Evolutionary conservation across 2,113 vertebrate species (phyloP), one percentile per base, ranked within the genome.

Genomic region (Excalfactoria chinensis): DNA sequence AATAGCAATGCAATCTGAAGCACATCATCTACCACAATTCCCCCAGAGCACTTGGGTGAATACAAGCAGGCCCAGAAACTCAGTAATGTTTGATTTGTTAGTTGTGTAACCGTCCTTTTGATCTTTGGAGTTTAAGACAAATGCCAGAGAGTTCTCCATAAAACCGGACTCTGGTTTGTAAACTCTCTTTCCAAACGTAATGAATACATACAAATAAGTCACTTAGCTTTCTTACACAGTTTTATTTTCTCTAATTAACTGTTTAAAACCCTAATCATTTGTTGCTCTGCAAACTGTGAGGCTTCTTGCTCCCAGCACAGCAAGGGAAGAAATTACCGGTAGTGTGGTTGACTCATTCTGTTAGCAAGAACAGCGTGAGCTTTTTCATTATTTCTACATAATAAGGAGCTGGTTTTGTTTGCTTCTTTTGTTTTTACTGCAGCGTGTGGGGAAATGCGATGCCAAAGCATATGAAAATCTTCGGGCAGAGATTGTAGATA

Each of bases 401-500:
- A 84, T 10, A 73, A 76, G 17, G 7, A 88, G 13, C 4, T 88
- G 68, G 49, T 11, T 63, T 76, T n/a, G 55, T 56, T 67, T 28
- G 4, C 32, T 41, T 19, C 53, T 7, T 67, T 46, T 16, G 49
- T 7, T 67, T 93, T 66, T 75, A 88, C 44, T 87, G 26, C 94
- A 99, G 99, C 97, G 79, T 90, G 48, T 80, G 13, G 95, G 80
- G 15, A 88, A 97, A 91, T 99, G 99, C 35, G 87, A 67, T 19
- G 66, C 91, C 76, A 51, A 46, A 5, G 95, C 91, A 2, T 83
- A 53, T 12, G 17, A 96, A 72, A 76, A 95, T 37, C 13, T 3
- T 68, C 35, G 77, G 0, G 14, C 5, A 2, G 34, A 34, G 32
- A 78, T 98, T 0, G 1, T 21, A 32, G 64, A 87, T 11, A 55